Conservation (phyloP, 2,888 invertebrate genomes). For the Epistrophe grossulariae region DNA sequence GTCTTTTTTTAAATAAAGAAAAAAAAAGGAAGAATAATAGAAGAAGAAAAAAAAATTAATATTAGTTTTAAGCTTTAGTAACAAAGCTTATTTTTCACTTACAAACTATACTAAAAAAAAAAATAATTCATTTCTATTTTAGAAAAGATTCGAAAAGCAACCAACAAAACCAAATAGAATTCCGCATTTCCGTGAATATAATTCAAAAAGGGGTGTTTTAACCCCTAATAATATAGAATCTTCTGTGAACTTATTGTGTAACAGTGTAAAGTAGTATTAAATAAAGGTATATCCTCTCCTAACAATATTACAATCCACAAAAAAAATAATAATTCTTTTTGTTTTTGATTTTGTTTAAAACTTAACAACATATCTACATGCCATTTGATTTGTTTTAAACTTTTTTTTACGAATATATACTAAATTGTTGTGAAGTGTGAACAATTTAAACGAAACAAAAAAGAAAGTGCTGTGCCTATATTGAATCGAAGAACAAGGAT, state of each 20-base stretch:
- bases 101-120: slow-evolving; percentile 47
- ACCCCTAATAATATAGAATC: slow-evolving; percentile 70
- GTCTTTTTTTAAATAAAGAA: slow-evolving; percentile 21
- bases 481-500: slow-evolving; percentile 49
- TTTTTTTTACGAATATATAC: neutral
- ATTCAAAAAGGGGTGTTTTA: slow-evolving; percentile 68
- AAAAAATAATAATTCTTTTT: slow-evolving; percentile 6
- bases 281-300: slow-evolving; percentile 66
- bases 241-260: slow-evolving; percentile 75
- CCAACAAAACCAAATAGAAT: slow-evolving; percentile 66
- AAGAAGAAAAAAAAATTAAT: slow-evolving; percentile 42
- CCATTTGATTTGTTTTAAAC: slow-evolving; percentile 67
- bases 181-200: slow-evolving; percentile 69
- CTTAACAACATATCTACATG: slow-evolving; percentile 35
- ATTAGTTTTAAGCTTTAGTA: slow-evolving; percentile 70
- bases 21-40: slow-evolving; percentile 47
- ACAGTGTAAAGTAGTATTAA: slow-evolving; percentile 74
- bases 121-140: slow-evolving; percentile 62
- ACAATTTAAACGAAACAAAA: slow-evolving; percentile 33
- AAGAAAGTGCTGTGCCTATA: slow-evolving; percentile 51
- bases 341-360: slow-evolving; percentile 33
- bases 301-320: neutral
- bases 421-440: slow-evolving; percentile 69
- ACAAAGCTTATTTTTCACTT: slow-evolving; percentile 71
- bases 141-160: slow-evolving; percentile 71